Evolutionary conservation across 2,888 invertebrate genomes (phyloP).

Genomic region (Mesorhabditis spiculigera): DNA sequence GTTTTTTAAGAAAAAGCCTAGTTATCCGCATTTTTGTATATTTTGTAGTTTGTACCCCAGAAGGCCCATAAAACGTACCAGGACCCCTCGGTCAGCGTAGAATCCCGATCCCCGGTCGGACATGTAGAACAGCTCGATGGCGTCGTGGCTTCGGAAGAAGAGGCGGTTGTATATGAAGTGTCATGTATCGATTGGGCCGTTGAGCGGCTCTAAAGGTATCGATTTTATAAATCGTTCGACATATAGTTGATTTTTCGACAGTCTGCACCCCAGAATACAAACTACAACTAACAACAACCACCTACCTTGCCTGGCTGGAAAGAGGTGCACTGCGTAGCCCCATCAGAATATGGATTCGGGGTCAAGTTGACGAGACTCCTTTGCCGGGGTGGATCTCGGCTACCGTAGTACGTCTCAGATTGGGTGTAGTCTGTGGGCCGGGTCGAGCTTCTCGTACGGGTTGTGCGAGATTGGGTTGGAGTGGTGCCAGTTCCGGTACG

Average conservation of each 20-base stretch:
- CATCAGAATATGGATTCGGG: not conserved
- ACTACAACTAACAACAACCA: no score
- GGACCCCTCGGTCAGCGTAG: not conserved
- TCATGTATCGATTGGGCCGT: not conserved
- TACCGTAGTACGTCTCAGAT: not conserved
- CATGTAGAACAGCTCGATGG: not conserved
- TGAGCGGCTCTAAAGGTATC: not conserved
- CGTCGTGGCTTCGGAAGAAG: not conserved
- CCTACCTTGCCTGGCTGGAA: not conserved
- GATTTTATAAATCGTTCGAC: no score
- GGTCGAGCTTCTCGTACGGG: not conserved
- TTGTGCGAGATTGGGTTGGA: not conserved
- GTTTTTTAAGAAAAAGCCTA: no score
- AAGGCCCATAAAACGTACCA: not conserved
- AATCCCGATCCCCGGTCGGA: not conserved
- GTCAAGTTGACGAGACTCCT: not conserved
- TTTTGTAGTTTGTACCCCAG: not conserved
- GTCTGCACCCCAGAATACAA: no score
- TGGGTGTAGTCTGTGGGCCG: not conserved
- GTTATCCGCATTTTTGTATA: no score
- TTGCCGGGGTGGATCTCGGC: not conserved
- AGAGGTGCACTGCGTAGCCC: not conserved
- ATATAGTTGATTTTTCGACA: no score
- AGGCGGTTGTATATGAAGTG: not conserved
- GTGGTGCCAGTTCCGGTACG: not conserved